Evolutionary conservation across 2,113 vertebrate genomes (phyloP).

Genomic region (Thalassarche chlororhynchos): DNA sequence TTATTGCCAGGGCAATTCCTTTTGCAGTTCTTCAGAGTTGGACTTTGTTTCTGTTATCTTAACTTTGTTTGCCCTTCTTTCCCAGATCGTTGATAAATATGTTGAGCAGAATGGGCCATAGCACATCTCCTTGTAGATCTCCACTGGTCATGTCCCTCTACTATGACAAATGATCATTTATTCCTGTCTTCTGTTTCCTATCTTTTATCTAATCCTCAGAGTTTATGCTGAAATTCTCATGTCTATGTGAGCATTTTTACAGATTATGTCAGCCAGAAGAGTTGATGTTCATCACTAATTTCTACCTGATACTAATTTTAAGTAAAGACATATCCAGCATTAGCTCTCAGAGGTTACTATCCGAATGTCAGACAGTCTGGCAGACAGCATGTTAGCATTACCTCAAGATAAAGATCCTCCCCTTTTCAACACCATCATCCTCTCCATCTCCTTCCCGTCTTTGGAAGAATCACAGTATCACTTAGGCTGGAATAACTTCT

Average conservation of each 20-base stretch:
- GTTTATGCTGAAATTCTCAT: neutral
- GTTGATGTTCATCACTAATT: neutral
- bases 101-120: neutral
- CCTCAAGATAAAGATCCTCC: neutral
- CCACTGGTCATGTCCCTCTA: neutral
- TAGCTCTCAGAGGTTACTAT: neutral
- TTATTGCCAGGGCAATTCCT: neutral
- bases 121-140: neutral
- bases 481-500: too few species aligned
- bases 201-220: neutral
- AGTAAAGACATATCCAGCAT: neutral
- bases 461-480: neutral
- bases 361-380: neutral
- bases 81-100: neutral
- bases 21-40: neutral
- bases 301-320: neutral
- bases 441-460: neutral
- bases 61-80: neutral
- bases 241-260: neutral
- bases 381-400: neutral
- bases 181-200: neutral
- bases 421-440: neutral
- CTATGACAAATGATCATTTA: neutral
- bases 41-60: neutral
- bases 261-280: neutral